Base-by-base conservation (phyloP, 2,797 vertebrate species). In the Tokudaia tokunoshimensis region DNA sequence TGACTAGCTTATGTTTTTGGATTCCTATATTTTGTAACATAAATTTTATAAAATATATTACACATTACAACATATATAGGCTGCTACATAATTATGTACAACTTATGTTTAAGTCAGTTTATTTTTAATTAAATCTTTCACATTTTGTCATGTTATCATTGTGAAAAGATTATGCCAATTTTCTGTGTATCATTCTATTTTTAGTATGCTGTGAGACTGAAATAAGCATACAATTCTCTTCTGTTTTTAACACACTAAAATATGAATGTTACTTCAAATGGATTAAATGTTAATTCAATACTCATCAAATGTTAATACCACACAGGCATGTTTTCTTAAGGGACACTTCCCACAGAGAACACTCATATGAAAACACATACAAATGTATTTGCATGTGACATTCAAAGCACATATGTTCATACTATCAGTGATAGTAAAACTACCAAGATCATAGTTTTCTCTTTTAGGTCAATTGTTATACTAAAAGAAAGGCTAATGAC, bases 231-330 rank as follows among this genome's bases (percentile, higher is more conserved):
- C 41, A 29, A 47, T 47, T 63, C 72, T 47, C 7, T 65, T 86
- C 37, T 91, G 7, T 78, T 91, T 63, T 55, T n/a, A 34, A 86
- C 34, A 61, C 24, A 78, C 6, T 24, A 93, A 29, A 79, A 34
- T n/a, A 4, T 91, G 88, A n/a, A 78, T 80, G 44, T 37, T 11
- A 78, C 29, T 61, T 44, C 44, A 91, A 87, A 63, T 22, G 83
- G 19, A 93, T 88, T 96, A 91, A 91, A 93, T 59, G 20, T 65
- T 93, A 93, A 78, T 65, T 65, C 24, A 34, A 34, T 79, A 78
- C 57, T 57, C 19, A 52, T 52, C 52, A 34, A 52, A 52, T 52
- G 29, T 34, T 52, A 91, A 72, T 79, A 72, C n/a, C n/a, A 55
- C 37, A 79, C 22, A 83, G 88, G 72, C 24, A 79, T 14, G 19